Conservation (phyloP, 2,113 vertebrate genomes). For the Cololabis saira region DNA sequence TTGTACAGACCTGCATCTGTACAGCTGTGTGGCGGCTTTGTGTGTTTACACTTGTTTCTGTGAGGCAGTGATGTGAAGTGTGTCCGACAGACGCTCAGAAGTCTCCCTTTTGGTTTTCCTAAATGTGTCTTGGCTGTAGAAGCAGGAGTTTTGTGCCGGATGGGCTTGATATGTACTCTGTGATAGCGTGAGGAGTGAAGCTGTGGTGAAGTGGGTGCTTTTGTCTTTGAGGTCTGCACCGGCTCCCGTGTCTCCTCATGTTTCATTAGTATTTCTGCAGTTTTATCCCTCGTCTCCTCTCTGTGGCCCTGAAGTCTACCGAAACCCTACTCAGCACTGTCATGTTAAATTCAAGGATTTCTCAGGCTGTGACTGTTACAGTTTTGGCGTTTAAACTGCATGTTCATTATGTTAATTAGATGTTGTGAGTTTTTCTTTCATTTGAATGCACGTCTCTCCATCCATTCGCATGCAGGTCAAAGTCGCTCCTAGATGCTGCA, state of each 20-base stretch:
- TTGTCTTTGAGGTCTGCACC: slow-evolving; percentile 63
- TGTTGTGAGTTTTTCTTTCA: slow-evolving; percentile 43
- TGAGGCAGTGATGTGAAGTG: slow-evolving; percentile 46
- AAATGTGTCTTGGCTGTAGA: slow-evolving; percentile 54
- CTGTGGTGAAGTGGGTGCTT: slow-evolving; percentile 65
- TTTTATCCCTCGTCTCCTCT: slow-evolving; percentile 45
- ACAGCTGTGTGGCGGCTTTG: slow-evolving; percentile 57
- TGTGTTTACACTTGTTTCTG: slow-evolving; percentile 51
- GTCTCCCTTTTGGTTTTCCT: slow-evolving; percentile 52
- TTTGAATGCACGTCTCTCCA: slow-evolving; percentile 57
- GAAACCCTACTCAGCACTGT: slow-evolving; percentile 49
- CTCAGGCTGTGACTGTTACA: slow-evolving; percentile 56
- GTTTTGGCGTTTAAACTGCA: slow-evolving; percentile 37
- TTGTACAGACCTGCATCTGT: slow-evolving; percentile 60
- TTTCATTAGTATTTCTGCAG: slow-evolving; percentile 51
- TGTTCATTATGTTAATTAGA: slow-evolving; percentile 28
- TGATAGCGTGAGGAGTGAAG: slow-evolving; percentile 49
- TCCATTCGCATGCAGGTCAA: slow-evolving; percentile 63
- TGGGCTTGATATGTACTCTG: slow-evolving; percentile 26
- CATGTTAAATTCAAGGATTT: slow-evolving; percentile 38
- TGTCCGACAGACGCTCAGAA: slow-evolving; percentile 46
- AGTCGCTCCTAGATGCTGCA: slow-evolving; percentile 53
- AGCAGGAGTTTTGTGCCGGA: slow-evolving; percentile 45
- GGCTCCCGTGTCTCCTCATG: slow-evolving; percentile 53
- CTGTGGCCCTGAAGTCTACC: slow-evolving; percentile 50